Conservation (phyloP, 2,797 vertebrate species). For the Sebastes minor region DNA sequence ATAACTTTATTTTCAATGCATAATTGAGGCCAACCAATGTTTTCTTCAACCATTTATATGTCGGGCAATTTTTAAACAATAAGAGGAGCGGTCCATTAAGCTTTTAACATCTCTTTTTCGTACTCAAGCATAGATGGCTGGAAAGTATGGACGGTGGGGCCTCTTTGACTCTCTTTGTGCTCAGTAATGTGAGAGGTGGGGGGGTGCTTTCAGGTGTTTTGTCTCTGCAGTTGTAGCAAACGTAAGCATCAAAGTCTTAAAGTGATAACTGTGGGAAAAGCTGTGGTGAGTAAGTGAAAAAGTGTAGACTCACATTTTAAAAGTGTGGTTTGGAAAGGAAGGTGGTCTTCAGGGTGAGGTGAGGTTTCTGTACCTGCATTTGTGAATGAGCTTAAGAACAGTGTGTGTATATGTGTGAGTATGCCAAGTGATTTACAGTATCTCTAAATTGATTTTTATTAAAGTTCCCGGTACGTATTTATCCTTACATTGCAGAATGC, state of each 20-base stretch:
- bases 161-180: neutral
- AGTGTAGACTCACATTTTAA: conserved; percentile 52
- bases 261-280: conserved; percentile 44
- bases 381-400: neutral
- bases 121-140: conserved; percentile 19
- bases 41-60: conserved; percentile 73
- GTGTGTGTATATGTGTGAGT: neutral
- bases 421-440: neutral
- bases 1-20: conserved; percentile 82
- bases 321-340: conserved; percentile 63
- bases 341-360: conserved; percentile 45
- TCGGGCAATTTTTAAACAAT: conserved; percentile 77
- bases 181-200: neutral
- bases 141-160: conserved; percentile 17
- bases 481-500: neutral
- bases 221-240: neutral
- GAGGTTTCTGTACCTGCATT: conserved; percentile 26
- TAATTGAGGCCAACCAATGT: conserved; percentile 77
- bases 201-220: conserved; percentile 14
- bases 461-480: neutral
- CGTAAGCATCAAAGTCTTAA: conserved; percentile 35
- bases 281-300: conserved; percentile 53
- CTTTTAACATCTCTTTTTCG: conserved; percentile 65
- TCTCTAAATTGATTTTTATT: neutral
- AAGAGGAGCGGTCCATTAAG: conserved; percentile 71